These are phyloP conservation scores for Hecatera dysodea DNA, from an alignment of 2,888 invertebrate genomes.

Conservation along the genomic window DNA sequence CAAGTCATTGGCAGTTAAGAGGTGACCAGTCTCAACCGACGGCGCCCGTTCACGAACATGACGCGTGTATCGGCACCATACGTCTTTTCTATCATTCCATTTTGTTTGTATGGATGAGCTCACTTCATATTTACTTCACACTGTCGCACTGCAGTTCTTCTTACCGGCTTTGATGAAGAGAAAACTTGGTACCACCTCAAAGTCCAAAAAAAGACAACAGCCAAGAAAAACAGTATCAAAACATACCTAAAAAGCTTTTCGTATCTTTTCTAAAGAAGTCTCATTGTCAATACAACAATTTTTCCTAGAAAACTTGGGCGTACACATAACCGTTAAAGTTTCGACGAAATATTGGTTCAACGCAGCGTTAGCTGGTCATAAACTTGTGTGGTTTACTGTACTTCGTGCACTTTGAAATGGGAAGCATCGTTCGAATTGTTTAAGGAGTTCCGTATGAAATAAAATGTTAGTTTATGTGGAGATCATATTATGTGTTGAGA, in stretches of 20 bases:
- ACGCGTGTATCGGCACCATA: too few species aligned
- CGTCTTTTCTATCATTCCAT: too few species aligned
- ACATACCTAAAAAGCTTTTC: slow-evolving; percentile 17
- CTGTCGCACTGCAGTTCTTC: too few species aligned
- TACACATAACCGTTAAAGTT: slow-evolving; percentile 54
- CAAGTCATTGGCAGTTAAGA: too few species aligned
- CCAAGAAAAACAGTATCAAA: slow-evolving; percentile 11
- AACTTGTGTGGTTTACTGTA: slow-evolving; percentile 56
- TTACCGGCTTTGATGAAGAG: background rate
- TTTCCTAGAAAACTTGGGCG: slow-evolving; percentile 43
- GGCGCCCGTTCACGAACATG: too few species aligned
- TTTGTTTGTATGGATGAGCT: too few species aligned
- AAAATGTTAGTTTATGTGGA: slow-evolving; percentile 17
- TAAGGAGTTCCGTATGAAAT: slow-evolving; percentile 27
- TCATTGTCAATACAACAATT: slow-evolving; percentile 40
- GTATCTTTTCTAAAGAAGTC: slow-evolving; percentile 2
- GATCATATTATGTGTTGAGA: background rate
- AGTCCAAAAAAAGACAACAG: background rate
- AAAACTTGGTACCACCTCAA: background rate
- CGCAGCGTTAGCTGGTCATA: slow-evolving; percentile 42
- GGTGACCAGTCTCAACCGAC: too few species aligned
- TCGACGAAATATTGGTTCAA: slow-evolving; percentile 55
- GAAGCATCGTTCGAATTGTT: slow-evolving; percentile 25
- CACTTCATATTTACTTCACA: too few species aligned
- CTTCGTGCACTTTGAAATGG: slow-evolving; percentile 46